phyloP scores from a whole-genome alignment of 2,888 invertebrate species.

The Calameuta idolon region DNA sequence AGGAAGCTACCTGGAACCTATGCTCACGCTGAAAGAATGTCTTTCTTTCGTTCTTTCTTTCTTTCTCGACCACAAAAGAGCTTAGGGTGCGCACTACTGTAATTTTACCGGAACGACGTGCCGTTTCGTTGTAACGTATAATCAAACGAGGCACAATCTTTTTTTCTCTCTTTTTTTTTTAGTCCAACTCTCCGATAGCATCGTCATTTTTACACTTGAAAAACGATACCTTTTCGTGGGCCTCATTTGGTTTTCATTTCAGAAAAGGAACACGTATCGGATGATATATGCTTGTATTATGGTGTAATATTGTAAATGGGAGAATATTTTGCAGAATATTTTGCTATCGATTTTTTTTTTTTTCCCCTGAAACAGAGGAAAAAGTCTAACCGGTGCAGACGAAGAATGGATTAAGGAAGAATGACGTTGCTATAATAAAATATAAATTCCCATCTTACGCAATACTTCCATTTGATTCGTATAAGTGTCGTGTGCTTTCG shows the following conservation, averaged over 20 bases:
- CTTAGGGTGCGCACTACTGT: slow-evolving; percentile 37
- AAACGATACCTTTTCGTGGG: neutral
- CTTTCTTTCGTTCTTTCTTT: slow-evolving; percentile 26
- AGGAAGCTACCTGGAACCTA: slow-evolving; percentile 40
- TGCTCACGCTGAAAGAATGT: slow-evolving; percentile 42
- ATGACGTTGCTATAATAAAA: neutral
- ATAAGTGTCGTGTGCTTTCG: neutral
- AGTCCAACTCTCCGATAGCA: slow-evolving; percentile 44
- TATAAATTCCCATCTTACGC: neutral
- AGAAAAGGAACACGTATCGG: neutral
- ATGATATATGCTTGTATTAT: neutral
- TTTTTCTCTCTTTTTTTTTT: slow-evolving; percentile 8
- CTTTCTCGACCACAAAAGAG: slow-evolving; percentile 6
- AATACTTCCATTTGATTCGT: neutral
- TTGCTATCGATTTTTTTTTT: neutral
- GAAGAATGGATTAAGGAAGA: neutral
- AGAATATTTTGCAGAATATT: neutral
- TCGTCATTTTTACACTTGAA: slow-evolving; percentile 18
- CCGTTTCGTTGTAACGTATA: slow-evolving; percentile 37
- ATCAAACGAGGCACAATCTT: slow-evolving; percentile 42
- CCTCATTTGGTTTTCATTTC: neutral
- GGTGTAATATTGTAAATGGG: neutral
- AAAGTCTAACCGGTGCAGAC: neutral
- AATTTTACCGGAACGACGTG: slow-evolving; percentile 38
- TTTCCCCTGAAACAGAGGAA: neutral